A percentile compares a stretch with the other conserved stretches of the same genome.
phyloP scores from a whole-genome alignment of 2,888 invertebrate species.

The Opisthograptis luteolata region DNA sequence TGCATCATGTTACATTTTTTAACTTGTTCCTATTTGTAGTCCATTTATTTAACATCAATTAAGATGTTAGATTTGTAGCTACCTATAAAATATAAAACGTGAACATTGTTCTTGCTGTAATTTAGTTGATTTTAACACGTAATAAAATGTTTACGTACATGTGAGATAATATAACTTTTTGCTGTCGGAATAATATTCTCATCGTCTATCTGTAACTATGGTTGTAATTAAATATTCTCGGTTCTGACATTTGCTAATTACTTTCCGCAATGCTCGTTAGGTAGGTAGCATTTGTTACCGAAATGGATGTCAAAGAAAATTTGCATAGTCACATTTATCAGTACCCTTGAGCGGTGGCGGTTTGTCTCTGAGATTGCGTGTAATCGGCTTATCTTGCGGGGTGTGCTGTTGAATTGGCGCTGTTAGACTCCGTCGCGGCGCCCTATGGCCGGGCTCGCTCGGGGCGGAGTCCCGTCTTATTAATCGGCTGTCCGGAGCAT shows the following conservation, averaged over 20 bases:
- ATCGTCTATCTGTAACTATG: slow-evolving; percentile 4
- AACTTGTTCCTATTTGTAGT: slow-evolving; percentile 4
- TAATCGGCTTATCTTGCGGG: slow-evolving; percentile 68
- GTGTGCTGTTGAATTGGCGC: slow-evolving; percentile 63
- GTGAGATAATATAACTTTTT: slow-evolving; percentile 11
- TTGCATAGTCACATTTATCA: slow-evolving; percentile 53
- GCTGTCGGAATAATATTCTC: slow-evolving; percentile 10
- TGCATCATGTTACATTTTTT: slow-evolving; percentile 28
- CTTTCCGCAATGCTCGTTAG: neutral
- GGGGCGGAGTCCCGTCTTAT: slow-evolving; percentile 75
- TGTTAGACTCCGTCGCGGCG: slow-evolving; percentile 28
- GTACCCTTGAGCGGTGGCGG: slow-evolving; percentile 39
- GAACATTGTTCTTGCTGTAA: slow-evolving; percentile 34
- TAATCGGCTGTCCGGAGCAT: slow-evolving; percentile 83
- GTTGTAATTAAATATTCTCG: slow-evolving; percentile 5
- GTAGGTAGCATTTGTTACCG: slow-evolving; percentile 33
- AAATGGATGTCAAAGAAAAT: slow-evolving; percentile 45
- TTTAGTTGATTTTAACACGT: slow-evolving; percentile 28
- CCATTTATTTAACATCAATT: slow-evolving; percentile 40
- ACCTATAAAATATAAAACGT: slow-evolving; percentile 26
- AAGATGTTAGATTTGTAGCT: slow-evolving; percentile 44
- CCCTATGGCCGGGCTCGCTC: slow-evolving; percentile 31
- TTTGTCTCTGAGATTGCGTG: slow-evolving; percentile 62
- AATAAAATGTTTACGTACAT: slow-evolving; percentile 20
- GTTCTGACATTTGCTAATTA: slow-evolving; percentile 10